phyloP scores from a whole-genome alignment of 2,888 invertebrate genomes.

The Trichogramma dendrolimi region DNA sequence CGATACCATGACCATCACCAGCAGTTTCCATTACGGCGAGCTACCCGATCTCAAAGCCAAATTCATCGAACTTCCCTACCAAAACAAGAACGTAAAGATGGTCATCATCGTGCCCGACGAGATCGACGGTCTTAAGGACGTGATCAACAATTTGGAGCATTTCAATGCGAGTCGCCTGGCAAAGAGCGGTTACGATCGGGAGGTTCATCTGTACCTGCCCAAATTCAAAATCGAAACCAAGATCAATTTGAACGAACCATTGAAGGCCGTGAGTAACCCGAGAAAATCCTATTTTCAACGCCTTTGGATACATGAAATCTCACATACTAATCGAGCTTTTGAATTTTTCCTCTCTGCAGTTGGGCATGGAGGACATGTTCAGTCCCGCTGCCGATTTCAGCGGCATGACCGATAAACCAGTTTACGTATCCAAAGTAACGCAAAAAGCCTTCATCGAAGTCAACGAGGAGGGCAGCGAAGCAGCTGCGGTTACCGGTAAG shows the following conservation, averaged over 20 bases:
- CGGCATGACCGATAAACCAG: constrained; percentile 57
- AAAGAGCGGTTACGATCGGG: constrained; percentile 14
- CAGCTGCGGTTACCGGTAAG: constrained; percentile 33
- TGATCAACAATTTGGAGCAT: constrained; percentile 46
- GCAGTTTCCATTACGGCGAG: constrained; percentile 53
- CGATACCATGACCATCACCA: constrained; percentile 68
- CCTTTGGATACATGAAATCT: too few species aligned
- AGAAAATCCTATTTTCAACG: too few species aligned
- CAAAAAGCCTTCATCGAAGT: constrained; percentile 85
- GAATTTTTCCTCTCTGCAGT: constrained; percentile 50
- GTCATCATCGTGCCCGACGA: constrained; percentile 68
- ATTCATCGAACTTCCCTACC: constrained; percentile 70
- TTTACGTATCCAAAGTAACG: constrained; percentile 67
- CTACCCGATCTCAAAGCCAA: constrained; percentile 57
- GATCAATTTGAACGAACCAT: constrained; percentile 24
- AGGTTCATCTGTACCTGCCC: constrained; percentile 44
- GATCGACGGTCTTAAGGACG: constrained; percentile 55
- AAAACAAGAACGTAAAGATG: constrained; percentile 59
- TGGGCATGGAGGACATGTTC: constrained; percentile 71
- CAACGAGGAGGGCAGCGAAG: constrained; percentile 81
- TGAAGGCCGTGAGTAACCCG: constrained; percentile 23
- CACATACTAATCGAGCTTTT: too few species aligned
- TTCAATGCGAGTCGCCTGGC: constrained; percentile 28
- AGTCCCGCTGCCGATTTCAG: constrained; percentile 60
- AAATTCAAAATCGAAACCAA: constrained; percentile 34